Evolutionary conservation across 2,888 invertebrate species (phyloP), one percentile per base, ranked within the genome.

Genomic region (Aquatica leii): DNA sequence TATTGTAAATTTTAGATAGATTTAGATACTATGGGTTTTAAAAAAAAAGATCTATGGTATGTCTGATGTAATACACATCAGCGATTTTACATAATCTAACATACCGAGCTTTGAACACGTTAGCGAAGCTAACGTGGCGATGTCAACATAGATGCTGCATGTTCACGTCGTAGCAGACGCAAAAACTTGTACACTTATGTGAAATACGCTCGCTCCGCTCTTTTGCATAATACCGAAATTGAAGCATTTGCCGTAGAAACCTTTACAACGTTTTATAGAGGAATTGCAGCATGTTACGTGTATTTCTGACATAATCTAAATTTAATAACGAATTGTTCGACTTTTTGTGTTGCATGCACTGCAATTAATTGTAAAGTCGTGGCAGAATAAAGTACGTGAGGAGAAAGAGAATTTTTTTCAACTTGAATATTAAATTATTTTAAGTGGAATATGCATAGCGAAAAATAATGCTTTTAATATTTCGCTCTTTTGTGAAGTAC

Each of bases 321-420:
- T 59, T 63, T 63, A 63, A 63, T 63, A 59, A 59, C 59, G 63
- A 59, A 63, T 59, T 59, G 59, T 63, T 31, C 59, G 24, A 40
- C 53, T 21, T 59, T 59, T 59, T 43, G 5, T 58, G 53, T 51
- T 59, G 59, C 54, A 48, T 55, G 48, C 24, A 43, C 55, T 60
- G 64, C 56, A 60, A 60, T 64, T 64, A 51, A 59, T 64, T 64
- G 50, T 60, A 48, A 50, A 59, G 59, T 59, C 55, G 43, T 21
- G 59, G 51, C 58, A 59, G 54, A 48, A 46, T 59, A 34, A 46
- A 50, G 55, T 62, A 64, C 64, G 59, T 64, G 64, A 64, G 49
- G 56, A 46, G 64, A 62, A 56, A 56, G n/a, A 31, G 17, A 64
- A 60, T 60, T 64, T 59, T 52, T 60, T 6, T 35, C 24, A 21